Conservation (phyloP, 2,888 invertebrate species). For the Melanchra persicariae region DNA sequence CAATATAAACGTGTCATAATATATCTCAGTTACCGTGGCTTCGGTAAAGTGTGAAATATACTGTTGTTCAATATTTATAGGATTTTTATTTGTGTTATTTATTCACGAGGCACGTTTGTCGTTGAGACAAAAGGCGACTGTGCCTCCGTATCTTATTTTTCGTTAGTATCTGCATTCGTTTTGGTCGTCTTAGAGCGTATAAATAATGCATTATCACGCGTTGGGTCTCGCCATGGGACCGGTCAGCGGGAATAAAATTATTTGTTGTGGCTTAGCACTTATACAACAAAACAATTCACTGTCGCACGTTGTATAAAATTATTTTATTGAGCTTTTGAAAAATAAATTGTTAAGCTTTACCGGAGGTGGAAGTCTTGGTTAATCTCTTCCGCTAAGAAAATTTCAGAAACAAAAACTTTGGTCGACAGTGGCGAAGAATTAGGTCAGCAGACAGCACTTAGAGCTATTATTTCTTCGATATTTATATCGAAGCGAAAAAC, state of each 20-base stretch:
- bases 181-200: slow-evolving; percentile 87
- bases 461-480: neutral
- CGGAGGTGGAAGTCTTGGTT: slow-evolving; percentile 21
- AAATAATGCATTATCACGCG: slow-evolving; percentile 91
- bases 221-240: slow-evolving; percentile 76
- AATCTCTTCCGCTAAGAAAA: slow-evolving; percentile 26
- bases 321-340: slow-evolving; percentile 59
- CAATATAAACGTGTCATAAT: slow-evolving; percentile 85
- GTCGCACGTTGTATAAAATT: slow-evolving; percentile 58
- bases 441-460: slow-evolving; percentile 9
- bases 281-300: slow-evolving; percentile 72
- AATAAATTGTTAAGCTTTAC: slow-evolving; percentile 38
- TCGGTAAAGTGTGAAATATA: slow-evolving; percentile 89
- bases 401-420: slow-evolving; percentile 7
- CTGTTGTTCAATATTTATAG: slow-evolving; percentile 89
- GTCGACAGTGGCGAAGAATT: slow-evolving; percentile 4
- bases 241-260: slow-evolving; percentile 83
- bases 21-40: slow-evolving; percentile 85
- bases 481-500: too few relatives aligned
- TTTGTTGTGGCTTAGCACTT: slow-evolving; percentile 79
- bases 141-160: slow-evolving; percentile 85
- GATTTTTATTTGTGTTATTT: slow-evolving; percentile 89
- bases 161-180: slow-evolving; percentile 88
- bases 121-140: slow-evolving; percentile 83
- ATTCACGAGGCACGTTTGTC: slow-evolving; percentile 87